Conservation (phyloP, 2,888 invertebrate genomes). For the Dinocampus coccinellae region DNA sequence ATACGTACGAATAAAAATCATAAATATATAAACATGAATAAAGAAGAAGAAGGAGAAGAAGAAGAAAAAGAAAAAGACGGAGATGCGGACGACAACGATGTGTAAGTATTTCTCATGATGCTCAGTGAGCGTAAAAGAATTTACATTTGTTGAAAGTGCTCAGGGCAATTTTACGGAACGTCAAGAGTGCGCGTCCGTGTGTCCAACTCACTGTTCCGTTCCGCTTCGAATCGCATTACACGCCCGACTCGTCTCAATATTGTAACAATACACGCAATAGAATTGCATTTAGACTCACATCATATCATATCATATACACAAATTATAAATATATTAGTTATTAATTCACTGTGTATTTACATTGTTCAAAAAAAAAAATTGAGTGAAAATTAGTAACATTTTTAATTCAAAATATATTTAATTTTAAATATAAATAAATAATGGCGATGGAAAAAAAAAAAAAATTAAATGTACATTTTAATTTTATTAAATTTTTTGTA, state of each 20-base stretch:
- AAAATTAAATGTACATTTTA: no score
- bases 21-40: not conserved
- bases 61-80: not conserved
- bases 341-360: no score
- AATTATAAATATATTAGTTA: no score
- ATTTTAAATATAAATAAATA: no score
- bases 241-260: slow-evolving; percentile 24
- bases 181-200: slow-evolving; percentile 26
- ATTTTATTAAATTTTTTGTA: no score
- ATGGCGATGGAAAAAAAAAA: no score
- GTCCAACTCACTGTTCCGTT: slow-evolving; percentile 32
- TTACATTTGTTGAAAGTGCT: slow-evolving; percentile 32
- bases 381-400: slow-evolving; percentile 8
- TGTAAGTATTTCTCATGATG: slow-evolving; percentile 13
- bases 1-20: not conserved
- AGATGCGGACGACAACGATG: not conserved
- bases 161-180: slow-evolving; percentile 34
- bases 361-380: no score
- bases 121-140: slow-evolving; percentile 30
- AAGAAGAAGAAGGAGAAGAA: not conserved
- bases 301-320: no score
- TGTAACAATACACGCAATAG: slow-evolving; percentile 32
- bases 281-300: not conserved
- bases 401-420: slow-evolving; percentile 7
- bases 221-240: slow-evolving; percentile 36